phyloP scores from a whole-genome alignment of 2,888 invertebrate species.

The Euphydryas editha region DNA sequence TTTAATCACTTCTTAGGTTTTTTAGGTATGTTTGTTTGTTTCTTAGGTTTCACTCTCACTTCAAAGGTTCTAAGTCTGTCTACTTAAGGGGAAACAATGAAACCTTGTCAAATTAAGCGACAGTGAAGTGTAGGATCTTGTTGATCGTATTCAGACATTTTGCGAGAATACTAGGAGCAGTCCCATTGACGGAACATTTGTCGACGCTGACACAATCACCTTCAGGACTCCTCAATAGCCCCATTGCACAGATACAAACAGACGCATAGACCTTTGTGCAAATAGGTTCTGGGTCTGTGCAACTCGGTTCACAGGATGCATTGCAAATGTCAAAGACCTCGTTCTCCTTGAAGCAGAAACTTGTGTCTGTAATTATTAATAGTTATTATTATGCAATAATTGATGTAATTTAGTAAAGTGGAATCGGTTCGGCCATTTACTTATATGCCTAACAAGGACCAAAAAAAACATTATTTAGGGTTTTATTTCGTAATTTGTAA shows the following conservation, averaged over 20 bases:
- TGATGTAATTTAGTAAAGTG: too few species aligned
- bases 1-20: too few species aligned
- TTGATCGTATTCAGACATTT: conserved; percentile 68
- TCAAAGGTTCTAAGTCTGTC: background rate
- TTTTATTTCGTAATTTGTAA: too few species aligned
- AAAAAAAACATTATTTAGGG: too few species aligned
- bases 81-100: background rate
- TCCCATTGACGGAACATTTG: conserved; percentile 62
- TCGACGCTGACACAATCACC: conserved; percentile 68
- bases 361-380: conserved; percentile 50
- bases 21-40: too few species aligned
- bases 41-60: too few species aligned
- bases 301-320: conserved; percentile 67
- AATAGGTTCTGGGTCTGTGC: conserved; percentile 67
- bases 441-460: too few species aligned
- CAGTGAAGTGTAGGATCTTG: conserved; percentile 60
- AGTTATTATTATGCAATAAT: too few species aligned
- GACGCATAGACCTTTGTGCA: conserved; percentile 64
- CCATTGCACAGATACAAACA: conserved; percentile 70
- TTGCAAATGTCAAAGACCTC: conserved; percentile 71
- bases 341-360: conserved; percentile 63
- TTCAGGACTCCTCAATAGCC: conserved; percentile 58
- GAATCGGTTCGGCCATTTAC: too few species aligned
- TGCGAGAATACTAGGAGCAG: conserved; percentile 54
- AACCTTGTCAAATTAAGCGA: conserved; percentile 28